Evolutionary conservation across 2,888 invertebrate species (phyloP), one percentile per base, ranked within the genome.

Genomic region (Peribatodes rhomboidaria): DNA sequence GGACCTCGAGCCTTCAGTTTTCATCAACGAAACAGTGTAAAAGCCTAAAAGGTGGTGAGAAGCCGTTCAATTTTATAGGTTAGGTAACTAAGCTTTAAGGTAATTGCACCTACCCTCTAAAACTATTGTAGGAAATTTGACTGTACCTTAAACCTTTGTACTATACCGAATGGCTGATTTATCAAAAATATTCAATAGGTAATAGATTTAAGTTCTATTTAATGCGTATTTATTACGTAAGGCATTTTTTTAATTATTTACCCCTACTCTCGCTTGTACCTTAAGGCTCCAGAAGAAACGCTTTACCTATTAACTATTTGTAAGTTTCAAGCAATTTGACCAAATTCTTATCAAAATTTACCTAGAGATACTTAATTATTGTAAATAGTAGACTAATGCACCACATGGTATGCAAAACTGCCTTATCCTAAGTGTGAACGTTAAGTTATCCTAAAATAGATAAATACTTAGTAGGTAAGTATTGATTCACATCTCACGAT

Each of bases 331-430:
- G 82, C 82, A 83, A 87, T 83, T 88, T 79, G 89, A 91, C 92
- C 91, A 90, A 76, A 88, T 16, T 83, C 84, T 83, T 82, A 85
- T 76, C 82, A 78, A 82, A 78, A 77, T 79, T 71, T 77, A 67
- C 59, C 49, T 69, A 79, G 74, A 73, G 73, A 69, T 79, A 72
- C 66, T 70, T 70, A 76, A 68, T 65, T 68, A 70, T 72, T 86
- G 85, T 87, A 88, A 73, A 88, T 87, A 89, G 69, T 86, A 85
- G 80, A 60, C 74, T 80, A 81, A 77, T 82, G 83, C 87, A 87
- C 86, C 79, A 88, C 87, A 87, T 83, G 87, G 87, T 90, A 89
- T 85, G 83, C 83, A 84, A 87, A 88, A 91, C 90, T 92, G 90
- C 92, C 92, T 92, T 92, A 92, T 81, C 71, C 61, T 88, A 87